Evolutionary conservation across 2,113 vertebrate genomes (phyloP), one percentile per base, ranked within the genome.

Genomic region (Glaucidium brasilianum): DNA sequence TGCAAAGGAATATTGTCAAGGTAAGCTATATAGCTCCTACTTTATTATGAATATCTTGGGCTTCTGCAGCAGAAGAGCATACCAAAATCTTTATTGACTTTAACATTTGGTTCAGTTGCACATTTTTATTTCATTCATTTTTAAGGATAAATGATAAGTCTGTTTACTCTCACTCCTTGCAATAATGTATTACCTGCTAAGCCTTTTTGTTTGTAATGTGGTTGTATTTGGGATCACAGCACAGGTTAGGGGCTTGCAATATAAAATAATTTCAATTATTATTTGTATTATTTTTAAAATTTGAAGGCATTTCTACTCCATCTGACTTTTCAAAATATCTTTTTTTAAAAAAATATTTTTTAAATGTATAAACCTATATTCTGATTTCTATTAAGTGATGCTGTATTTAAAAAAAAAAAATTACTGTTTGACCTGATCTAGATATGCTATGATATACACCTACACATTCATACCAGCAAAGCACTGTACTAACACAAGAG

Each of bases 221-320:
- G 10, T 72, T 73, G 19, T n/a, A 30, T 83, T 80, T 62, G 41
- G 12, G 23, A 71, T 88, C 25, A 43, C 19, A 88, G 27, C 25
- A 83, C 22, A 41, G 35, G 25, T 41, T 73, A 55, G 14, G 6
- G 7, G 6, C 22, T 62, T 0, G 0, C 75, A 53, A 15, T 50
- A 26, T 8, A 92, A 83, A 62, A 68, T 58, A 0, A 53, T 73
- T 93, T 50, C 7, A n/a, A 5, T 53, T 69, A 75, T 52, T 69
- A 41, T 76, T 75, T 68, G 25, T 77, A 3, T 53, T 89, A 23
- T 67, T 89, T 79, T 84, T 41, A 15, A 80, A 75, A 67, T 47
- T 17, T 50, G 20, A 60, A 53, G 32, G n/a, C 4, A 78, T 95
- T 95, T 82, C 43, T 72, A 35, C 19, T 75, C 52, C 43, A 66